A percentile compares a stretch with the other conserved stretches of the same genome.
Conservation (phyloP, 2,888 invertebrate genomes). For the Tromatobia lineatoria region DNA sequence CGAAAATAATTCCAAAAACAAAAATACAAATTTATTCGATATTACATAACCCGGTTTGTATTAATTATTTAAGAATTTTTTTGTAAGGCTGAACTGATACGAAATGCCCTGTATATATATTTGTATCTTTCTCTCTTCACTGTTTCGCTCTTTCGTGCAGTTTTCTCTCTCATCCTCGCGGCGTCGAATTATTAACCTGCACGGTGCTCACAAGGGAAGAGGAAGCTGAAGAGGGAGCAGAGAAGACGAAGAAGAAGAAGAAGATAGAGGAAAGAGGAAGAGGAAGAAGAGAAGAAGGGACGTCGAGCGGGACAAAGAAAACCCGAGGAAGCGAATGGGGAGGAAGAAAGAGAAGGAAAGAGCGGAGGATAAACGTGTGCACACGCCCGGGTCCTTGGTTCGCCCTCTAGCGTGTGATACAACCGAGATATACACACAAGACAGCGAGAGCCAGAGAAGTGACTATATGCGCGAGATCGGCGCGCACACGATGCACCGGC, state of each 20-base stretch:
- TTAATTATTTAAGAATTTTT: no score
- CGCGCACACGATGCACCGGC: conserved; percentile 18
- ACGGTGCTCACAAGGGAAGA: conserved; percentile 17
- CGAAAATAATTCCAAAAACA: no score
- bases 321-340: conserved; percentile 41
- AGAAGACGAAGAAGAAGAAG: conserved; percentile 53
- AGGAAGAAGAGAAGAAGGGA: conserved; percentile 40
- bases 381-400: conserved; percentile 19
- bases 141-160: not conserved
- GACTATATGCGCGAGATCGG: conserved; percentile 4
- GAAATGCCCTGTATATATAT: not conserved
- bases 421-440: conserved; percentile 41
- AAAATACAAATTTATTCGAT: no score
- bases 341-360: conserved; percentile 58
- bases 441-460: not conserved
- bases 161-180: conserved; percentile 29
- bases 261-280: conserved; percentile 55
- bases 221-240: conserved; percentile 67
- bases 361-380: conserved; percentile 57
- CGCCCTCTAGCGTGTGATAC: conserved; percentile 39
- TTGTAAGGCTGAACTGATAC: not conserved
- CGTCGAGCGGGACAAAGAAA: conserved; percentile 53
- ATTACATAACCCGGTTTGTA: no score
- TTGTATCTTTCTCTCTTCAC: not conserved
- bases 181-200: conserved; percentile 60